Percentiles rank a stretch among this genome's conserved stretches.
Evolutionary conservation across 2,888 invertebrate genomes (phyloP).

Genomic region (Drosophila atripex): DNA sequence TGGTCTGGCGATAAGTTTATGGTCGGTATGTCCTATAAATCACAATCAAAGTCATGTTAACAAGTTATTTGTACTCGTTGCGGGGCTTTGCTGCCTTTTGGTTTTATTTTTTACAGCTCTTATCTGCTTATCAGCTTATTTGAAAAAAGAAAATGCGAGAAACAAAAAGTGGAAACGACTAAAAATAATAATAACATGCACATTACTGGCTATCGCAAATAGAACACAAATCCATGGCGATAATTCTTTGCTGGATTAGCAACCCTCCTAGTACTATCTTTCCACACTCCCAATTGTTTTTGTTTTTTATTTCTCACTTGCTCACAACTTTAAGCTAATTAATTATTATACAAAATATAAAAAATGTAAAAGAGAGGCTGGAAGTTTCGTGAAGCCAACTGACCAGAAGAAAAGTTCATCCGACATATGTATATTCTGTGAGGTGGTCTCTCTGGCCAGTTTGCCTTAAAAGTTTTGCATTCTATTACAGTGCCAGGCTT

Average conservation of each 20-base stretch:
- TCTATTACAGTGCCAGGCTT: conserved; percentile 26
- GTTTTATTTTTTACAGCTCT: conserved; percentile 52
- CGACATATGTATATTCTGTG: neutral
- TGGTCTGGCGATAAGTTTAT: conserved; percentile 40
- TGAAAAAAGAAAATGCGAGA: conserved; percentile 42
- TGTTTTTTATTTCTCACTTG: conserved; percentile 3
- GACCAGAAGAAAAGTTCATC: conserved; percentile 9
- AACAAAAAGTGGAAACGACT: conserved; percentile 4
- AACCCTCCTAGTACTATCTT: conserved; percentile 26
- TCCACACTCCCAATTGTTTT: neutral
- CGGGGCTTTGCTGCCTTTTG: conserved; percentile 28
- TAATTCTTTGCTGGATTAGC: conserved; percentile 38
- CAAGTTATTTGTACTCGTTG: conserved; percentile 55
- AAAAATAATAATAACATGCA: conserved; percentile 38
- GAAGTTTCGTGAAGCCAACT: neutral
- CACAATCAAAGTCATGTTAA: conserved; percentile 68
- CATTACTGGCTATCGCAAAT: conserved; percentile 37
- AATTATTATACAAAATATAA: conserved; percentile 59
- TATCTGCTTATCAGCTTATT: conserved; percentile 62
- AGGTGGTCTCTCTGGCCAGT: too few species aligned
- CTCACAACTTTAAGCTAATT: conserved; percentile 49
- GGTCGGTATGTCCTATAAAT: conserved; percentile 50
- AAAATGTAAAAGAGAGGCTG: neutral
- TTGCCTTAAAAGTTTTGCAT: conserved; percentile 22
- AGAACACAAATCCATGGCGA: conserved; percentile 34